A percentile compares a stretch with the other conserved stretches of the same genome.
These are phyloP conservation scores for Gastracanthus pulcherrimus DNA, from an alignment of 2,888 invertebrate genomes.

Conservation along the genomic window DNA sequence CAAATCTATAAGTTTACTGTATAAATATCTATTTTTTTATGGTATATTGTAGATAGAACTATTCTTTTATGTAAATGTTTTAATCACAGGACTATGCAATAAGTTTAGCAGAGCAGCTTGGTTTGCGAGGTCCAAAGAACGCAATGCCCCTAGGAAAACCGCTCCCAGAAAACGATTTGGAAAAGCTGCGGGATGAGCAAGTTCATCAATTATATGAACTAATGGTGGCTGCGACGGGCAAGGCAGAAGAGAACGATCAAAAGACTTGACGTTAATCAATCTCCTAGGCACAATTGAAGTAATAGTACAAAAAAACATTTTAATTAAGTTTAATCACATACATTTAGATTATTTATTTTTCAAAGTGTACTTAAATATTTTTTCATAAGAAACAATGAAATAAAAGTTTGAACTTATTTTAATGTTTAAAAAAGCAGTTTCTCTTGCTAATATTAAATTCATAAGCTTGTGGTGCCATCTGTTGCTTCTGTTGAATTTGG, in stretches of 20 bases:
- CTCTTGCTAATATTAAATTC: too few species aligned
- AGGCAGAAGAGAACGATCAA: slow-evolving; percentile 65
- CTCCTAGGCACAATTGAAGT: not conserved
- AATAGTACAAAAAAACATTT: not conserved
- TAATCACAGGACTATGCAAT: slow-evolving; percentile 86
- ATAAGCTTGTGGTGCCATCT: not conserved
- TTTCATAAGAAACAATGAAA: not conserved
- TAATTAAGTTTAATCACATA: not conserved
- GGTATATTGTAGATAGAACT: too few species aligned
- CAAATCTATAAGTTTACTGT: not conserved
- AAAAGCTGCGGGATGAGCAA: slow-evolving; percentile 89
- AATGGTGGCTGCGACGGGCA: slow-evolving; percentile 83
- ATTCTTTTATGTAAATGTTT: slow-evolving; percentile 38
- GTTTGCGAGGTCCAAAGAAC: slow-evolving; percentile 82
- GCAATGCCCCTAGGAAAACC: slow-evolving; percentile 82
- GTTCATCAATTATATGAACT: slow-evolving; percentile 91
- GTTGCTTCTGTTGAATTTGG: not conserved
- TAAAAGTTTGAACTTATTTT: too few species aligned
- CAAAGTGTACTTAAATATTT: not conserved
- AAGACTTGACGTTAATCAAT: slow-evolving; percentile 22
- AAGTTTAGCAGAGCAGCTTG: slow-evolving; percentile 86
- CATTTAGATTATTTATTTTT: slow-evolving; percentile 20
- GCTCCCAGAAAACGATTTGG: slow-evolving; percentile 82
- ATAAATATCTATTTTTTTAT: not conserved
- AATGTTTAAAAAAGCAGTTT: not conserved